phyloP scores from a whole-genome alignment of 2,113 vertebrate species.

The Synodontis membranacea region DNA sequence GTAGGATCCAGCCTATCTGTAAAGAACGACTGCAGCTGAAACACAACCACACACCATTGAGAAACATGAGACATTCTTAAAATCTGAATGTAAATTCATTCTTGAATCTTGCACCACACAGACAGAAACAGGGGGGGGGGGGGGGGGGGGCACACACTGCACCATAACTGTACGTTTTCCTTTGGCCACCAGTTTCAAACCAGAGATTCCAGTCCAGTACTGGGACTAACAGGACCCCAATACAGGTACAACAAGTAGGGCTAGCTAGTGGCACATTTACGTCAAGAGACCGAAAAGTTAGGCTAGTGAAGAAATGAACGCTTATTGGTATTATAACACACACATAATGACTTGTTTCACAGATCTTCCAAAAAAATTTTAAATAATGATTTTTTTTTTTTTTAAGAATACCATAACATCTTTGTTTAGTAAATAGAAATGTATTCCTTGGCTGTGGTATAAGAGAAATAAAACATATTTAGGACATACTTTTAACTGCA shows the following conservation, averaged over 20 bases:
- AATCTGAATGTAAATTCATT: not conserved
- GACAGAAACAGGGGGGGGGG: not conserved
- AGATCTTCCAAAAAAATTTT: not conserved
- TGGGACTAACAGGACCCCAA: not conserved
- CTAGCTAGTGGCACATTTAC: not conserved
- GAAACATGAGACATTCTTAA: not conserved
- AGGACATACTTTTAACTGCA: no score
- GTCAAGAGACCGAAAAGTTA: no score
- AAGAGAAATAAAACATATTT: not conserved
- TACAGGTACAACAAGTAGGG: not conserved
- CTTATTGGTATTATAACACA: not conserved
- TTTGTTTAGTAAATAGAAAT: no score
- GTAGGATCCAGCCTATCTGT: slow-evolving; percentile 74
- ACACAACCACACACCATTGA: slow-evolving; percentile 2
- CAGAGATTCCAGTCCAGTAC: not conserved
- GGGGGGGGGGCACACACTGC: no score
- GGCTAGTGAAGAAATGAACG: not conserved
- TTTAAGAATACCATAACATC: not conserved
- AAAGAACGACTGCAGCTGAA: slow-evolving; percentile 84
- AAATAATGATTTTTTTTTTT: not conserved
- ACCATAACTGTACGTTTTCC: not conserved
- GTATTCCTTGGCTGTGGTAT: not conserved
- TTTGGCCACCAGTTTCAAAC: not conserved
- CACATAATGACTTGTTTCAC: not conserved
- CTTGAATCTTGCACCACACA: not conserved